Percentiles rank a stretch among this genome's conserved stretches.
phyloP scores from a whole-genome alignment of 2,888 invertebrate species.

The Magallana nippona region DNA sequence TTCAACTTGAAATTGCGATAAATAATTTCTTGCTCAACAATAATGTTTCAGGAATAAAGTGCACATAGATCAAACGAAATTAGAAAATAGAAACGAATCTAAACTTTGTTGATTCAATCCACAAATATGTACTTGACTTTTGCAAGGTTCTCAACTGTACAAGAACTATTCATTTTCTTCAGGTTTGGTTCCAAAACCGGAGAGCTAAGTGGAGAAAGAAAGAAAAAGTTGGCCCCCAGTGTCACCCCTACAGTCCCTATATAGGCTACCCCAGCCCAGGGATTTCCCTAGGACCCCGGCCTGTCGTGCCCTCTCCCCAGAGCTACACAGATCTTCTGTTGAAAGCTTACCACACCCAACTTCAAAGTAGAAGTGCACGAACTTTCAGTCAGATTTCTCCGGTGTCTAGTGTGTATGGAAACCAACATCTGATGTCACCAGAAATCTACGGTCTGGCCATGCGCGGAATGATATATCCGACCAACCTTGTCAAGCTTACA shows the following conservation, averaged over 20 bases:
- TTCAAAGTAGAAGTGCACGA: slow-evolving; percentile 57
- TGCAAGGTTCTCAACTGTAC: slow-evolving; percentile 1
- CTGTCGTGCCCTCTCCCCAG: slow-evolving; percentile 57
- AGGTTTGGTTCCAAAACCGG: slow-evolving; percentile 99
- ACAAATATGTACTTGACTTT: slow-evolving; percentile 25
- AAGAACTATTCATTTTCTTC: slow-evolving; percentile 76
- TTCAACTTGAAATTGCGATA: neutral
- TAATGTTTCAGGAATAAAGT: slow-evolving; percentile 12
- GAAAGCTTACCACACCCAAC: slow-evolving; percentile 74
- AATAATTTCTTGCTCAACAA: neutral
- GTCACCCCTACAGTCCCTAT: slow-evolving; percentile 68
- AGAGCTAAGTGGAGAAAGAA: slow-evolving; percentile 99
- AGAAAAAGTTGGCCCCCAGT: slow-evolving; percentile 85
- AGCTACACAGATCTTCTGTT: slow-evolving; percentile 72
- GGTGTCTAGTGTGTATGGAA: slow-evolving; percentile 42
- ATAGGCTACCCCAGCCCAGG: slow-evolving; percentile 48
- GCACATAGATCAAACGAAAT: slow-evolving; percentile 26
- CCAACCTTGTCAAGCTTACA: slow-evolving; percentile 37
- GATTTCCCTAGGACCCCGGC: slow-evolving; percentile 51
- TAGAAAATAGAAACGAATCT: neutral
- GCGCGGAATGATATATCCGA: slow-evolving; percentile 44
- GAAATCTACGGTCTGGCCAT: slow-evolving; percentile 49
- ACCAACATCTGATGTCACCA: slow-evolving; percentile 45
- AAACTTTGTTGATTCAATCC: neutral
- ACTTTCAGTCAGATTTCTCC: slow-evolving; percentile 40